Evolutionary conservation across 1,140 invertebrate genomes (phyloP).

Genomic region (Meloidogyne chitwoodi): DNA sequence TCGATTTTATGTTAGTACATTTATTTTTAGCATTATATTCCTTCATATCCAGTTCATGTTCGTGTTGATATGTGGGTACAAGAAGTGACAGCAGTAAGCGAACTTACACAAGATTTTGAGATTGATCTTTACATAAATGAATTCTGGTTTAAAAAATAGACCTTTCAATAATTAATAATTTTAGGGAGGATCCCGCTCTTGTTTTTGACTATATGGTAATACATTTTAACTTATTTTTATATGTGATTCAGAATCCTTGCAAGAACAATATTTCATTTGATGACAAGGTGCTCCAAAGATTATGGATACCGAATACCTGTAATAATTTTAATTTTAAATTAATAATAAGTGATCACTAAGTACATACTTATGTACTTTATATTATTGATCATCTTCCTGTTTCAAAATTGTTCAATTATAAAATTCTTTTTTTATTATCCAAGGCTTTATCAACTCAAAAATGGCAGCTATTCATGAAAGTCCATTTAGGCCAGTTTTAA

Average conservation of each 20-base stretch:
- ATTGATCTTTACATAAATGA: conserved; percentile 60
- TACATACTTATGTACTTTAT: too few relatives aligned
- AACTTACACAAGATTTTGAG: conserved; percentile 59
- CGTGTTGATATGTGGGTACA: conserved; percentile 60
- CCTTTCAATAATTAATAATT: background rate
- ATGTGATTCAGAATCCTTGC: conserved; percentile 45
- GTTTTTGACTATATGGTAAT: conserved; percentile 55
- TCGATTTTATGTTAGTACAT: too few relatives aligned
- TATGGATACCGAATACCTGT: conserved; percentile 55
- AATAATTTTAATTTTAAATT: background rate
- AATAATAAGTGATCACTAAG: too few relatives aligned
- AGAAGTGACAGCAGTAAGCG: conserved; percentile 58
- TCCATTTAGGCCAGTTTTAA: conserved; percentile 45
- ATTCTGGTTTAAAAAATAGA: conserved; percentile 39
- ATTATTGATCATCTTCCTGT: too few relatives aligned
- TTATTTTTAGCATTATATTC: conserved; percentile 49
- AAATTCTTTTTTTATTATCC: background rate
- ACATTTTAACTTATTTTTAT: conserved; percentile 35
- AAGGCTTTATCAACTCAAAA: conserved; percentile 47
- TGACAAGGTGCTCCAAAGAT: conserved; percentile 55
- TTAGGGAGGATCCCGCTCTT: conserved; percentile 53
- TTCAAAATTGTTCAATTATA: too few relatives aligned
- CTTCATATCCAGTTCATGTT: conserved; percentile 56
- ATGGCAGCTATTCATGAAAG: conserved; percentile 55
- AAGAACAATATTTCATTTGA: conserved; percentile 58